These are phyloP conservation scores for Siniperca chuatsi DNA, from an alignment of 2,113 vertebrate genomes.

Conservation along the genomic window DNA sequence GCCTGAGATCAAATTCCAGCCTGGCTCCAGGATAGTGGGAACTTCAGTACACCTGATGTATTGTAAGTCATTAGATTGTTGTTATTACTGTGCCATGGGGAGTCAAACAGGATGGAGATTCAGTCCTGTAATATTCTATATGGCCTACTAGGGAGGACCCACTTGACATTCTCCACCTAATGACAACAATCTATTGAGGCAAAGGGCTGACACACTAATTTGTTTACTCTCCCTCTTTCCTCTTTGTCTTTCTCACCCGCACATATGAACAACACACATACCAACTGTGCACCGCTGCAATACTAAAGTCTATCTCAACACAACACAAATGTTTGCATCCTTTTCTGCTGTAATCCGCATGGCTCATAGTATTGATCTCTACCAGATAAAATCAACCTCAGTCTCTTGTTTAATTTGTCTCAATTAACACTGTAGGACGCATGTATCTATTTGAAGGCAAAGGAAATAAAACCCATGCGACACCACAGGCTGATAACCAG, in stretches of 20 bases:
- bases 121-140: slow-evolving; percentile 76
- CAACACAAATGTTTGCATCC: slow-evolving; percentile 48
- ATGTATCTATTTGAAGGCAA: slow-evolving; percentile 39
- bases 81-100: slow-evolving; percentile 82
- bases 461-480: slow-evolving; percentile 47
- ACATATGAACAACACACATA: slow-evolving; percentile 37
- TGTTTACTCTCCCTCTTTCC: slow-evolving; percentile 65
- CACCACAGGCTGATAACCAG: slow-evolving; percentile 18
- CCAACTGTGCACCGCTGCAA: not conserved
- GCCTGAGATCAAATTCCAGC: slow-evolving; percentile 75
- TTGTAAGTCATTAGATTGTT: slow-evolving; percentile 82
- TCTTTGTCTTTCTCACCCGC: slow-evolving; percentile 18
- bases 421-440: slow-evolving; percentile 54
- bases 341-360: slow-evolving; percentile 38
- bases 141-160: slow-evolving; percentile 69
- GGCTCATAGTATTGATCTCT: slow-evolving; percentile 60
- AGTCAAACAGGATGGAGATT: slow-evolving; percentile 81
- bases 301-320: slow-evolving; percentile 17
- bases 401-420: slow-evolving; percentile 64
- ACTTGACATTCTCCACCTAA: slow-evolving; percentile 81
- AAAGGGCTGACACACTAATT: slow-evolving; percentile 72
- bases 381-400: slow-evolving; percentile 58
- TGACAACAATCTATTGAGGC: slow-evolving; percentile 80
- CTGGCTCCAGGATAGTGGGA: slow-evolving; percentile 74
- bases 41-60: slow-evolving; percentile 81